Percentiles rank a stretch among this genome's conserved stretches.
Evolutionary conservation across 1,140 invertebrate genomes (phyloP).

Genomic region (Dufourea novaeangliae): DNA sequence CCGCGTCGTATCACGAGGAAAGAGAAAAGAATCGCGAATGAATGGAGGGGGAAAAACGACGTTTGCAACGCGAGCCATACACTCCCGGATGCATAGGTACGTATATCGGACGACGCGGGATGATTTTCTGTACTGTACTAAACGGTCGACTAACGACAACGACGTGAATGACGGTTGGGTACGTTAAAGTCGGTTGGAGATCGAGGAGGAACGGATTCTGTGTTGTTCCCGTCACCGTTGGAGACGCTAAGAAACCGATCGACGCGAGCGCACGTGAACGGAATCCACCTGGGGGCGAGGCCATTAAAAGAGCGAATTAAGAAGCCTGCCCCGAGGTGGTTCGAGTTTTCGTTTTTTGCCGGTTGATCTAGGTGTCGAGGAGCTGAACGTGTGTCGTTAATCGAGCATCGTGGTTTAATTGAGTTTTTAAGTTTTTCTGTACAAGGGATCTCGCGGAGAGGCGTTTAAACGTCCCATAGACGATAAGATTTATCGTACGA

Average conservation of each 20-base stretch:
- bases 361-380: background rate
- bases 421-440: background rate
- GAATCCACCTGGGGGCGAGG: background rate
- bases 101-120: constrained; percentile 15
- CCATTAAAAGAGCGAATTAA: constrained; percentile 3
- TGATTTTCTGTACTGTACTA: constrained; percentile 20
- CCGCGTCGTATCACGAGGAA: background rate
- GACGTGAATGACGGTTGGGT: constrained; percentile 12
- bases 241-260: background rate
- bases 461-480: too few species aligned
- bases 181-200: constrained; percentile 16
- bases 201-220: background rate
- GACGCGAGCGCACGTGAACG: constrained; percentile 9
- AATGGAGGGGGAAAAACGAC: background rate
- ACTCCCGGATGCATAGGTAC: background rate
- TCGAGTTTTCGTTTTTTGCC: constrained; percentile 1
- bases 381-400: background rate
- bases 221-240: constrained; percentile 2
- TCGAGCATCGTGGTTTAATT: background rate
- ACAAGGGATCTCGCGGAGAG: too few species aligned
- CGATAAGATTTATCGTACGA: too few species aligned
- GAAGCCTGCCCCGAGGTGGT: background rate
- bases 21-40: background rate
- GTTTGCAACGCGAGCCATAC: background rate
- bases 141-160: too few species aligned